phyloP scores from a whole-genome alignment of 2,113 vertebrate species.

The Helogale parvula region DNA sequence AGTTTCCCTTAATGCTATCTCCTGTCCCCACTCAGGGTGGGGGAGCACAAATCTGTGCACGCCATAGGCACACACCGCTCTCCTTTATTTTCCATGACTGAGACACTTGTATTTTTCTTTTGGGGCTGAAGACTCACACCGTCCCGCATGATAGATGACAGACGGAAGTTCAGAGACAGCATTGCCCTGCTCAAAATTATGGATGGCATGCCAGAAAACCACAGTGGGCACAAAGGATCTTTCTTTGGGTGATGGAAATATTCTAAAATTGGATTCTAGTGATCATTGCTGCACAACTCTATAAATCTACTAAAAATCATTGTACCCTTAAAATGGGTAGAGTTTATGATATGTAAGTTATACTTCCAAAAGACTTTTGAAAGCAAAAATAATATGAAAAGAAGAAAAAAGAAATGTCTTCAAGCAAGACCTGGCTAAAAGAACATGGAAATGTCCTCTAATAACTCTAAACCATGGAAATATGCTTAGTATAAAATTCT shows the following conservation, averaged over 20 bases:
- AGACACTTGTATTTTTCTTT: not conserved
- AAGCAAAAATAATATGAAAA: not conserved
- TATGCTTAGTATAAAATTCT: not conserved
- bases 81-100: not conserved
- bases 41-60: not conserved
- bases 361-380: not conserved
- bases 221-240: not conserved
- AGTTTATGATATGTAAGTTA: not conserved
- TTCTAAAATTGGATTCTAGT: not conserved
- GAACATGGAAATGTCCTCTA: not conserved
- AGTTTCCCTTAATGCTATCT: not conserved
- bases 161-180: not conserved
- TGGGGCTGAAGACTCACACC: not conserved
- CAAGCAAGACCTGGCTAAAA: not conserved
- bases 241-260: not conserved
- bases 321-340: not conserved
- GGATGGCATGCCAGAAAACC: not conserved
- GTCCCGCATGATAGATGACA: not conserved
- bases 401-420: not conserved
- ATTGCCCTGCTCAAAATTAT: not conserved
- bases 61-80: not conserved
- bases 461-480: not conserved
- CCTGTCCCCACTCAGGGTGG: not conserved
- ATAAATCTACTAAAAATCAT: not conserved
- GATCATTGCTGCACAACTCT: not conserved